Conservation (phyloP, 2,888 invertebrate species). For the Arrhopalites spinosus region DNA sequence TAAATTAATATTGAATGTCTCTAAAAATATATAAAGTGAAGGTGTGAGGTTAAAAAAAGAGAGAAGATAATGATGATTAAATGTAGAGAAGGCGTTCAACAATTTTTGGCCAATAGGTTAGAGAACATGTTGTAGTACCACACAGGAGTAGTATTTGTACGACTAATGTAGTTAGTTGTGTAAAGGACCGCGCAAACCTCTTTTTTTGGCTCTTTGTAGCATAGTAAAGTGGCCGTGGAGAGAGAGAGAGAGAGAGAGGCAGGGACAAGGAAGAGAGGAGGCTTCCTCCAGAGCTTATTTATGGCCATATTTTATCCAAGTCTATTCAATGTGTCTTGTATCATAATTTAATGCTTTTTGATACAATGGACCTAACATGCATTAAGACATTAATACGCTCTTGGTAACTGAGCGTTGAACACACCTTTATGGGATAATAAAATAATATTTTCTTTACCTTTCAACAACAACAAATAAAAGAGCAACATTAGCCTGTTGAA, state of each 20-base stretch:
- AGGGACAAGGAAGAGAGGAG: not conserved
- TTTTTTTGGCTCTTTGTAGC: not conserved
- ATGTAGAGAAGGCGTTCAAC: too few relatives aligned
- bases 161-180: not conserved
- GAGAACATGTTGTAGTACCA: too few relatives aligned
- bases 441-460: constrained; percentile 30
- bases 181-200: not conserved
- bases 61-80: too few relatives aligned
- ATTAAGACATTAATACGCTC: constrained; percentile 37
- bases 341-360: constrained; percentile 45
- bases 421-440: constrained; percentile 33
- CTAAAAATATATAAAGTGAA: too few relatives aligned
- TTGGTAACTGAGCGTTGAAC: constrained; percentile 28
- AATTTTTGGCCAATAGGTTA: too few relatives aligned
- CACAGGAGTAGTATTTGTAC: too few relatives aligned
- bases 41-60: too few relatives aligned
- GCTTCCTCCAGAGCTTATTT: constrained; percentile 31
- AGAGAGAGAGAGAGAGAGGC: not conserved
- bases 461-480: constrained; percentile 36
- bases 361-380: constrained; percentile 38
- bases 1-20: too few relatives aligned
- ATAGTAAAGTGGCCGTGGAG: not conserved
- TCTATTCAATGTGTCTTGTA: constrained; percentile 49
- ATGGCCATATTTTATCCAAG: constrained; percentile 47
- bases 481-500: constrained; percentile 21